Percentiles rank a stretch among this genome's conserved stretches.
These are phyloP conservation scores for Euwallacea fornicatus DNA, from an alignment of 1,140 invertebrate species.

Conservation along the genomic window DNA sequence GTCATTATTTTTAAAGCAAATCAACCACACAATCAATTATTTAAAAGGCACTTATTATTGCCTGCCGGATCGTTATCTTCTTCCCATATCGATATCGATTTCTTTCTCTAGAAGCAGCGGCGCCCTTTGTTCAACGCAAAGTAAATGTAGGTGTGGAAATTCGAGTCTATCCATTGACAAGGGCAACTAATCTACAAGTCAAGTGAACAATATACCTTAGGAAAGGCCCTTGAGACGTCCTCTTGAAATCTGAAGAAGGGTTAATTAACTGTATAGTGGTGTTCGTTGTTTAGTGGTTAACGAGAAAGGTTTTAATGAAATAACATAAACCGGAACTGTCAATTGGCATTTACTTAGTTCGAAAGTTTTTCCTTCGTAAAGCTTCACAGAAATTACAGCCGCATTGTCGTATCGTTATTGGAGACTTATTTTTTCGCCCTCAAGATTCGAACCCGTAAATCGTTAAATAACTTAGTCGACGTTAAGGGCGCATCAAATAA, in stretches of 20 bases:
- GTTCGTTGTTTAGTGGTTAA: too few species aligned
- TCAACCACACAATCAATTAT: too few species aligned
- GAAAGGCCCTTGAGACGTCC: slow-evolving; percentile 1
- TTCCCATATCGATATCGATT: not conserved
- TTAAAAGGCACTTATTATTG: not conserved
- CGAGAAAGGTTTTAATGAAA: too few species aligned
- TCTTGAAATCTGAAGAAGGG: not conserved
- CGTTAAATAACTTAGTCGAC: not conserved
- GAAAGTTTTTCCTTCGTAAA: too few species aligned
- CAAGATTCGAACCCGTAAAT: too few species aligned
- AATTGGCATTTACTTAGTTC: too few species aligned
- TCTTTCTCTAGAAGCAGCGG: not conserved
- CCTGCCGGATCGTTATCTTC: not conserved
- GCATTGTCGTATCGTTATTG: too few species aligned
- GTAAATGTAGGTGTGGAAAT: too few species aligned
- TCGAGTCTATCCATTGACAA: not conserved
- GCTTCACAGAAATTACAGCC: too few species aligned
- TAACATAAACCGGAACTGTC: too few species aligned
- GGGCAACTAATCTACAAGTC: not conserved
- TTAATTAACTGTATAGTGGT: slow-evolving; percentile 1
- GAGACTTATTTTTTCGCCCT: too few species aligned
- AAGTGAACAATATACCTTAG: not conserved
- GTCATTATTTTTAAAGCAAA: too few species aligned
- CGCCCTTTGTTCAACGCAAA: not conserved
- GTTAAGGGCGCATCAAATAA: slow-evolving; percentile 29